A percentile compares a stretch with the other conserved stretches of the same genome.
Evolutionary conservation across 2,888 invertebrate species (phyloP).

Genomic region (Epinotia demarniana): DNA sequence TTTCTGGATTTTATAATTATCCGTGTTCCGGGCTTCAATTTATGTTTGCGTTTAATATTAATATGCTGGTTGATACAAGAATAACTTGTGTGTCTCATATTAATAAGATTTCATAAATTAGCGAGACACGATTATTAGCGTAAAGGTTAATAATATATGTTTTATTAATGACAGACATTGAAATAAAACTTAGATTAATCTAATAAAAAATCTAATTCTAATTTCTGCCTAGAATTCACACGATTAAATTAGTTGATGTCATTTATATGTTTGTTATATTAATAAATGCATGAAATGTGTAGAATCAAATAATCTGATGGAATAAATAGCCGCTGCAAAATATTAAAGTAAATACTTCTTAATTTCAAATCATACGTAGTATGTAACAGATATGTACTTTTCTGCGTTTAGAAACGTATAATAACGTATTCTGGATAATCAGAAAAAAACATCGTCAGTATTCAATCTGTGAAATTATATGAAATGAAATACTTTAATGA

Average conservation of each 20-base stretch:
- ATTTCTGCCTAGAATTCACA: background rate
- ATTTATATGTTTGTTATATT: background rate
- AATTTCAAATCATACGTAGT: background rate
- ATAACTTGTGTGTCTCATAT: conserved; percentile 30
- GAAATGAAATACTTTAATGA: too few relatives aligned
- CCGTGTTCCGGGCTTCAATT: conserved; percentile 19
- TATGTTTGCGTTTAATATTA: conserved; percentile 35
- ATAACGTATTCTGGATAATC: too few relatives aligned
- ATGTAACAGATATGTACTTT: background rate
- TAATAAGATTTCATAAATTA: conserved; percentile 32
- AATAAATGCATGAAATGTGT: background rate
- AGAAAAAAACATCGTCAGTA: too few relatives aligned
- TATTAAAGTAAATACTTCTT: background rate
- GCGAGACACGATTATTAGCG: conserved; percentile 17
- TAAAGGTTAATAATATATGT: conserved; percentile 24
- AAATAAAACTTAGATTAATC: conserved; percentile 15
- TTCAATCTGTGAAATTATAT: too few relatives aligned
- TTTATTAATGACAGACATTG: conserved; percentile 16
- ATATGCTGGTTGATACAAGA: conserved; percentile 32
- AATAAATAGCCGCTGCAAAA: background rate
- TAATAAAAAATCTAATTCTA: background rate
- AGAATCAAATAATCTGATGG: background rate
- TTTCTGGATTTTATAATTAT: conserved; percentile 45
- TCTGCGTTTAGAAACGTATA: too few relatives aligned
- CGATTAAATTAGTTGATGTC: conserved; percentile 5